These are phyloP conservation scores for Paratilapia polleni DNA, from an alignment of 2,113 vertebrate species.

Conservation along the genomic window DNA sequence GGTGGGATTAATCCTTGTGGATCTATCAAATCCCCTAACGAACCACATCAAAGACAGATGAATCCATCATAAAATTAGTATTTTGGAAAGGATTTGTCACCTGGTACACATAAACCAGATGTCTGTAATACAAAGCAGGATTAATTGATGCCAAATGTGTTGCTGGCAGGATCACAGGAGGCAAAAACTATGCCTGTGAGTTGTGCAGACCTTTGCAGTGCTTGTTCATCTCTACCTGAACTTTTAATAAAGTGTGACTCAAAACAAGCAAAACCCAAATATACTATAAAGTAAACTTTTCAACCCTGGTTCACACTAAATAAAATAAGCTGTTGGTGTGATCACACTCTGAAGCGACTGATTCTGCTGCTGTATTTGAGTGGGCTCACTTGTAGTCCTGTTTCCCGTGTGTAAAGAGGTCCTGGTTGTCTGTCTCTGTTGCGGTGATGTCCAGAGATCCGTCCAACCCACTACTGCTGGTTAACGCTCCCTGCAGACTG, in stretches of 20 bases:
- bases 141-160: not conserved
- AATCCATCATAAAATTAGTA: too few relatives aligned
- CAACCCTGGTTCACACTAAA: not conserved
- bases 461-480: conserved; percentile 64
- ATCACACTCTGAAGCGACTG: not conserved
- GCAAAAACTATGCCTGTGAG: not conserved
- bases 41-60: too few relatives aligned
- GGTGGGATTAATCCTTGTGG: too few relatives aligned
- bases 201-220: not conserved
- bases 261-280: not conserved
- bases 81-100: too few relatives aligned
- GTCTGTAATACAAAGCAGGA: too few relatives aligned
- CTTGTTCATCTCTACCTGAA: not conserved
- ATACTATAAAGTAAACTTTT: not conserved
- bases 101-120: too few relatives aligned
- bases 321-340: not conserved
- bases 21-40: too few relatives aligned
- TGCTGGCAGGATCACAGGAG: not conserved
- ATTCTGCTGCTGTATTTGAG: not conserved
- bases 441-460: conserved; percentile 80
- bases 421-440: conserved; percentile 84
- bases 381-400: conserved; percentile 89
- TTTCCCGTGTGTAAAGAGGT: conserved; percentile 86
- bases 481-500: conserved; percentile 87
- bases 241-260: not conserved